Evolutionary conservation across 2,888 invertebrate species (phyloP).

Genomic region (Rhodophaea formosa): DNA sequence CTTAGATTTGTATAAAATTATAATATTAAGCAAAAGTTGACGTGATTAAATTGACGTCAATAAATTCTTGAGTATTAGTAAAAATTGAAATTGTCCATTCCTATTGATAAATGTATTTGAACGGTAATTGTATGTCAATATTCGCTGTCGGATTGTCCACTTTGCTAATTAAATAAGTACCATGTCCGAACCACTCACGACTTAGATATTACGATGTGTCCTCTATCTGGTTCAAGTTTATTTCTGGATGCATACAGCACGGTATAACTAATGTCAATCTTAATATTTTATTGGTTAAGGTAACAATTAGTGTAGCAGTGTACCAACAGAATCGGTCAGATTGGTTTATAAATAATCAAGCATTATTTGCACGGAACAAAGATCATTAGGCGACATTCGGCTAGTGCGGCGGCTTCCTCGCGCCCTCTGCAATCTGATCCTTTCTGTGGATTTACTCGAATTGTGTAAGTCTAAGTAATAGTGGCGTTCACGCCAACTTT

Average conservation of each 20-base stretch:
- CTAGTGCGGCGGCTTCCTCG: conserved; percentile 5
- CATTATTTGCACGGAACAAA: conserved; percentile 12
- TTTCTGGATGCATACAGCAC: conserved; percentile 53
- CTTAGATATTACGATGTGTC: conserved; percentile 37
- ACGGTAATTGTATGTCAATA: conserved; percentile 38
- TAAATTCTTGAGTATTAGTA: conserved; percentile 41
- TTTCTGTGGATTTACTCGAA: conserved; percentile 45
- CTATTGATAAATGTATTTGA: conserved; percentile 51
- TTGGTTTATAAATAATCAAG: conserved; percentile 30
- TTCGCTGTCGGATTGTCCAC: conserved; percentile 64
- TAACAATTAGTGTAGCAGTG: conserved; percentile 54
- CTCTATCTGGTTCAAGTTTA: conserved; percentile 38
- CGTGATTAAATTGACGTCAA: conserved; percentile 50
- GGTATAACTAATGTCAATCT: conserved; percentile 60
- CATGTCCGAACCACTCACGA: conserved; percentile 53
- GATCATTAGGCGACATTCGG: conserved; percentile 19
- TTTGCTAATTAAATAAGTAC: conserved; percentile 49
- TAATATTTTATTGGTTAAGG: conserved; percentile 57
- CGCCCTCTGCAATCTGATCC: conserved; percentile 46
- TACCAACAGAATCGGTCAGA: conserved; percentile 56
- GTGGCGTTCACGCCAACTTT: conserved; percentile 42
- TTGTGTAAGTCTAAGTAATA: conserved; percentile 52
- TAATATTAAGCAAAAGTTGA: conserved; percentile 45
- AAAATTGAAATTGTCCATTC: conserved; percentile 54
- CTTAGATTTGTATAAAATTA: conserved; percentile 46